phyloP scores from a whole-genome alignment of 2,888 invertebrate species.

The Frankliniella fusca region DNA sequence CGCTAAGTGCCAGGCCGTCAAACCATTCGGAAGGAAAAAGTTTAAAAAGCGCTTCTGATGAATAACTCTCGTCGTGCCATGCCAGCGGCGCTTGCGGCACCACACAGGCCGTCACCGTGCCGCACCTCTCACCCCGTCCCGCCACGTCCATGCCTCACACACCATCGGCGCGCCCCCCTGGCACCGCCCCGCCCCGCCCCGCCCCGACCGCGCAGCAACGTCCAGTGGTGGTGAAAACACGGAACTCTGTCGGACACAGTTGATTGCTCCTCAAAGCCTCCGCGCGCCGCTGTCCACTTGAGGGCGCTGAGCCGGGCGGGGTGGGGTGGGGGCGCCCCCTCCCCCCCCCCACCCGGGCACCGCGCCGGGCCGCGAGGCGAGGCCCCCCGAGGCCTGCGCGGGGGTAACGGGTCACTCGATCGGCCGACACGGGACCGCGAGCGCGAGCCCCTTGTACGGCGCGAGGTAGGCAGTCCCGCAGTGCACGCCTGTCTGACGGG shows the following conservation, averaged over 20 bases:
- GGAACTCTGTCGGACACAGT: neutral
- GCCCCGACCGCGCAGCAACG: neutral
- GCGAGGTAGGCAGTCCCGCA: neutral
- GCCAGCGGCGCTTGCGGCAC: no score
- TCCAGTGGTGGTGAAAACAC: neutral
- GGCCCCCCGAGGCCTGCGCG: no score
- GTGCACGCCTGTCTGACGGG: neutral
- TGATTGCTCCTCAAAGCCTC: slow-evolving; percentile 17
- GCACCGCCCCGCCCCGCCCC: neutral
- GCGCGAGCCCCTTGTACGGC: no score
- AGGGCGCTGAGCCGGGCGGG: slow-evolving; percentile 2
- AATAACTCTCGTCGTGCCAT: neutral
- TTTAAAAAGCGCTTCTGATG: neutral
- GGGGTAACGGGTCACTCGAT: no score
- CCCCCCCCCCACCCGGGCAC: neutral
- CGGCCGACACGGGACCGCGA: no score
- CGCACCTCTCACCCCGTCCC: neutral
- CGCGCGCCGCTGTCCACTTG: neutral
- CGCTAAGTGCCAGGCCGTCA: neutral
- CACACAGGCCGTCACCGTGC: neutral
- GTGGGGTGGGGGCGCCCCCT: neutral
- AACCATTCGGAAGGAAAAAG: neutral
- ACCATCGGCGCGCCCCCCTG: neutral
- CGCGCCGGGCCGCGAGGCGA: neutral
- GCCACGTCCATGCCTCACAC: no score